A percentile compares a stretch with the other conserved stretches of the same genome.
Conservation (phyloP, 2,797 vertebrate genomes). For the Steatocranus sp. region DNA sequence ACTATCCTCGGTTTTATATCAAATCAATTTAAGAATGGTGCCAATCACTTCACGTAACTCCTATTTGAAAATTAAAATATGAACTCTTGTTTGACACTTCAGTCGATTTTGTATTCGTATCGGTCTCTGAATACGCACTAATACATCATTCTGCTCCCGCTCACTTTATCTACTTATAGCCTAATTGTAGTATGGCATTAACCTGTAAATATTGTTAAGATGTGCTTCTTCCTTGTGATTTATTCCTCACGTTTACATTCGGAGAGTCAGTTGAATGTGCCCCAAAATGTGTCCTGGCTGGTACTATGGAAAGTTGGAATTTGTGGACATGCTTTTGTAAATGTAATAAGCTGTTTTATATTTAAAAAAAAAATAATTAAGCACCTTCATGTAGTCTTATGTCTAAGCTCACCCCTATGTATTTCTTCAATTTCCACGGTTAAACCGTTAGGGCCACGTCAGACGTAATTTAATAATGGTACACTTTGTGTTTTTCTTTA, state of each 20-base stretch:
- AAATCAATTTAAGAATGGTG: neutral
- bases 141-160: slow-evolving; percentile 6
- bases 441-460: slow-evolving; percentile 25
- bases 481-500: slow-evolving; percentile 18
- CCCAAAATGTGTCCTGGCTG: slow-evolving; percentile 43
- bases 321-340: slow-evolving; percentile 61
- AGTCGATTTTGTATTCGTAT: slow-evolving; percentile 7
- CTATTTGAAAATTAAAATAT: neutral
- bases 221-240: slow-evolving; percentile 42
- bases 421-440: slow-evolving; percentile 35
- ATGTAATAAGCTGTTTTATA: slow-evolving; percentile 56
- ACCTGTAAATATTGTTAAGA: slow-evolving; percentile 64
- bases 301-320: slow-evolving; percentile 53
- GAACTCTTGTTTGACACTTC: neutral
- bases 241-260: slow-evolving; percentile 66
- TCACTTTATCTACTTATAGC: slow-evolving; percentile 36
- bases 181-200: slow-evolving; percentile 38
- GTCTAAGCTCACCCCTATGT: slow-evolving; percentile 26
- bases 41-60: neutral
- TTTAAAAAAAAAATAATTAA: slow-evolving; percentile 25
- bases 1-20: neutral
- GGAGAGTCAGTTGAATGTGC: slow-evolving; percentile 54
- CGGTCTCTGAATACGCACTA: slow-evolving; percentile 27
- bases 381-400: slow-evolving; percentile 60
- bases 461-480: slow-evolving; percentile 43